Percentiles rank a stretch among this genome's conserved stretches.
Evolutionary conservation across 2,113 vertebrate genomes (phyloP).

Genomic region (Gambusia affinis): DNA sequence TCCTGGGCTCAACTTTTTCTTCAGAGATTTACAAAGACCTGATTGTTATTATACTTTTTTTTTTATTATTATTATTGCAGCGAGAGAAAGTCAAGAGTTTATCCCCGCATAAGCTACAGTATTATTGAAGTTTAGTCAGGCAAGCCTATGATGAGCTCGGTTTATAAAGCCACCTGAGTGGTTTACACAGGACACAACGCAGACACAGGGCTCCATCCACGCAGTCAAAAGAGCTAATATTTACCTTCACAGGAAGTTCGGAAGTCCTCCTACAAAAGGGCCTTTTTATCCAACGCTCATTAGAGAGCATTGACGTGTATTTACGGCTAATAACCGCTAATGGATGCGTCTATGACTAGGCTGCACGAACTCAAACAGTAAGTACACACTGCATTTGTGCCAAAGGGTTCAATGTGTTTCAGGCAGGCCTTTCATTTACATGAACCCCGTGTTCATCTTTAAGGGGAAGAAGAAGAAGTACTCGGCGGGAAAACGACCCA

Average conservation of each 20-base stretch:
- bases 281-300: constrained; percentile 37
- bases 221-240: constrained; percentile 46
- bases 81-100: constrained; percentile 16
- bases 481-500: constrained; percentile 27
- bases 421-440: constrained; percentile 49
- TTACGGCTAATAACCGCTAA: constrained; percentile 45
- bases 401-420: constrained; percentile 26
- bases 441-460: constrained; percentile 1
- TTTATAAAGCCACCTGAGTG: constrained; percentile 58
- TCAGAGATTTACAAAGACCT: constrained; percentile 46
- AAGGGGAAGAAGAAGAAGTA: constrained; percentile 14
- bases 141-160: constrained; percentile 43
- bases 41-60: constrained; percentile 19
- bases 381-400: constrained; percentile 29
- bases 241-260: constrained; percentile 52
- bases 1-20: constrained; percentile 26
- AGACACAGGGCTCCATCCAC: constrained; percentile 41
- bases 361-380: constrained; percentile 40
- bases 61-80: constrained; percentile 24
- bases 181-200: constrained; percentile 55
- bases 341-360: constrained; percentile 55
- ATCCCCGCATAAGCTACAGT: constrained; percentile 62
- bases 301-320: constrained; percentile 29
- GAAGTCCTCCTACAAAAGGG: constrained; percentile 32
- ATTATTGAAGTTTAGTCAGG: constrained; percentile 69